These are phyloP conservation scores for Callocephalon fimbriatum DNA, from an alignment of 2,113 vertebrate species.

Conservation along the genomic window DNA sequence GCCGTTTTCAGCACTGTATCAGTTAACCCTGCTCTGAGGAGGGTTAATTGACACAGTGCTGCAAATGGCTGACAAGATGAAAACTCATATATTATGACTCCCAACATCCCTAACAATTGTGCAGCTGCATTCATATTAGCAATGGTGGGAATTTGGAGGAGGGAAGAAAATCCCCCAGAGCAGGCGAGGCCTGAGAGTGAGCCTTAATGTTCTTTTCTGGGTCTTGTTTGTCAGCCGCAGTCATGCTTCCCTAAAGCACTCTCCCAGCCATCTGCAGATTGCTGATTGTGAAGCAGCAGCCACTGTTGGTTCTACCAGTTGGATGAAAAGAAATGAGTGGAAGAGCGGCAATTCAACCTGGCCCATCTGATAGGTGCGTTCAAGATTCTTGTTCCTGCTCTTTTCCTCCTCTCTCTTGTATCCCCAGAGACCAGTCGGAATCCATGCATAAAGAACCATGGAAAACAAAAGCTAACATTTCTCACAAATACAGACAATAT, in stretches of 20 bases:
- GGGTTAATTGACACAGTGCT: conserved; percentile 69
- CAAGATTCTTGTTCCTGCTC: background rate
- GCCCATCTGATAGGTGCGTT: background rate
- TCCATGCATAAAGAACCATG: background rate
- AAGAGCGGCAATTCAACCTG: background rate
- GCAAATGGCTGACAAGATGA: conserved; percentile 61
- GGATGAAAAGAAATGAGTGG: background rate
- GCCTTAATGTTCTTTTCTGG: conserved; percentile 23
- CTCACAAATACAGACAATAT: background rate
- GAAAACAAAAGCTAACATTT: background rate
- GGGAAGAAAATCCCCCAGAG: conserved; percentile 38
- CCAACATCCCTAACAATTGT: conserved; percentile 47
- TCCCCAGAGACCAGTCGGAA: background rate
- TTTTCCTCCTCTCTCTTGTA: background rate
- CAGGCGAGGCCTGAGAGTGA: conserved; percentile 16
- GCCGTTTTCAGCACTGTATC: conserved; percentile 64
- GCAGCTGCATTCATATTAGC: conserved; percentile 62
- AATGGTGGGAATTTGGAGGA: conserved; percentile 53
- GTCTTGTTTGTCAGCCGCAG: conserved; percentile 34
- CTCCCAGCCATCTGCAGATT: conserved; percentile 24
- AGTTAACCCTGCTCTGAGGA: conserved; percentile 66
- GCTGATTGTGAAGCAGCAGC: background rate
- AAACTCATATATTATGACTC: conserved; percentile 57
- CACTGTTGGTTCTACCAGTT: background rate
- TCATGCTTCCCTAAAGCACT: conserved; percentile 33